Conservation (phyloP, 2,113 vertebrate species). For the Potamarius usumacintae region DNA sequence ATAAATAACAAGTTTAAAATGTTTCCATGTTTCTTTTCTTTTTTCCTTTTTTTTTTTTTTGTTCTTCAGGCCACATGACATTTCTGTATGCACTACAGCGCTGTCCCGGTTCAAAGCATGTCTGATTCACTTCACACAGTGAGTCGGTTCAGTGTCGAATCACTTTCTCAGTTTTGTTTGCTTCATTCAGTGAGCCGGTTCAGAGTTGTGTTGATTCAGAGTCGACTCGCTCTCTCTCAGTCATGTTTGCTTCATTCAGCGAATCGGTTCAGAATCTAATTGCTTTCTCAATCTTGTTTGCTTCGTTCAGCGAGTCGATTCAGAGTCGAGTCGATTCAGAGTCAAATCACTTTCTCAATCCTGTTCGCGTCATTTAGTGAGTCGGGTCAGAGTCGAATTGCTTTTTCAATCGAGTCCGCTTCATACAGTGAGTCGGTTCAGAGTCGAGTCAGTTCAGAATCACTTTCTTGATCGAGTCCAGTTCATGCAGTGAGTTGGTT, state of each 20-base stretch:
- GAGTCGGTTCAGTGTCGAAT: too few relatives aligned
- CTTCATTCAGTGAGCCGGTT: not conserved
- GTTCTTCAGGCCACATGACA: not conserved
- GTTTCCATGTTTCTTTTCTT: not conserved
- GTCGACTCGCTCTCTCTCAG: too few relatives aligned
- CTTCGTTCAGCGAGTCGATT: not conserved
- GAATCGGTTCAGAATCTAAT: not conserved
- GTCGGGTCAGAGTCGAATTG: not conserved
- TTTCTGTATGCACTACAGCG: not conserved
- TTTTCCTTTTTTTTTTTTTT: not conserved
- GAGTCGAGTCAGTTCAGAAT: not conserved
- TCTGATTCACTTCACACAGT: not conserved
- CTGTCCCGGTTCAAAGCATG: not conserved
- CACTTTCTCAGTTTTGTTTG: too few relatives aligned
- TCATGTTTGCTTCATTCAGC: too few relatives aligned
- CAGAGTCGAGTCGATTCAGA: not conserved
- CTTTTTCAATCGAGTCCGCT: not conserved
- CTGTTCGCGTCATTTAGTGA: not conserved
- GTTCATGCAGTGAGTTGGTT: too few relatives aligned
- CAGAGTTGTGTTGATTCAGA: too few relatives aligned
- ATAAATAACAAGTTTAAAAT: not conserved
- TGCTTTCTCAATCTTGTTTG: not conserved
- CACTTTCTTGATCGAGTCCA: not conserved
- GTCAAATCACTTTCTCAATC: not conserved
- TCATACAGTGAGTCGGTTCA: not conserved